Evolutionary conservation across 2,797 vertebrate species (phyloP), one percentile per base, ranked within the genome.

Genomic region (Novumbra hubbsi): DNA sequence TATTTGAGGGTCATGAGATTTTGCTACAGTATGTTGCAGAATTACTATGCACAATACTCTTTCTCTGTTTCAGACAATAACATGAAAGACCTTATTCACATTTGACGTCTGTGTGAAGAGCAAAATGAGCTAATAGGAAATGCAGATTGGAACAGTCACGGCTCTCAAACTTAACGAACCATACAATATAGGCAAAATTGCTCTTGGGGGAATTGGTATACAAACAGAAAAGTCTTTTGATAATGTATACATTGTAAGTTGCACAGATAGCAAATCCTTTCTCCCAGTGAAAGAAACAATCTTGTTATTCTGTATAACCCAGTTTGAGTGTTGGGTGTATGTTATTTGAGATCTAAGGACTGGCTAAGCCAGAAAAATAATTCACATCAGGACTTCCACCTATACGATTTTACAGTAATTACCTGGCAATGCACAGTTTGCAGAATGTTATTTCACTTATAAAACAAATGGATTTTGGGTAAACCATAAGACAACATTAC

Each of bases 331-430:
- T 27, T 70, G 57, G 69, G 73, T 50, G 64, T 41, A 45, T 70
- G 66, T 62, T 71, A 34, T 57, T 0, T 75, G 76, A 78, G 78
- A 88, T 79, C 73, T 79, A 74, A 81, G 82, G 73, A 73, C 76
- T 65, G 49, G 64, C 32, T 34, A 2, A 2, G 32, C 32, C 2
- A 34, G 32, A 5, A 34, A 34, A 34, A 34, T 34, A 34, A 34
- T 34, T 2, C 5, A 34, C 32, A 2, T 34, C 32, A 34, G n/a
- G n/a, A n/a, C n/a, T n/a, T n/a, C n/a, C n/a, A n/a, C n/a, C n/a
- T n/a, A n/a, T n/a, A n/a, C n/a, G n/a, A n/a, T n/a, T n/a, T n/a
- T n/a, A n/a, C 32, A 34, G 32, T 34, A 34, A 34, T 34, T 34
- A 2, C 32, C 32, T 34, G n/a, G 2, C 32, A 34, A 34, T 5